phyloP scores from a whole-genome alignment of 1,140 invertebrate species.

The Brachystomella parvula region DNA sequence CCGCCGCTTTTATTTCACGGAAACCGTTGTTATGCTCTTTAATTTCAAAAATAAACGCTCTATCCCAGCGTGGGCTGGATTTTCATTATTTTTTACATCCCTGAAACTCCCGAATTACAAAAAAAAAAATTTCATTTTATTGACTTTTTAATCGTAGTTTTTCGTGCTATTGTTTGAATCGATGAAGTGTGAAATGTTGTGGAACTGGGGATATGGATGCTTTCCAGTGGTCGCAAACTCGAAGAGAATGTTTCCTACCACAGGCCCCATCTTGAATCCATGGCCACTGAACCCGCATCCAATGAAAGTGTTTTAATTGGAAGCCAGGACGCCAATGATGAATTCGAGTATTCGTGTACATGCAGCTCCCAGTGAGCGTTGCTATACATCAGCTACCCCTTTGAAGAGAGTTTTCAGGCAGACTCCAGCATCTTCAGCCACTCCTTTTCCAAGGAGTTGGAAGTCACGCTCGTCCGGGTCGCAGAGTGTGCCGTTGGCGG shows the following conservation, averaged over 20 bases:
- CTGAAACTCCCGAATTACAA: too few relatives aligned
- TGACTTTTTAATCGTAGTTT: too few relatives aligned
- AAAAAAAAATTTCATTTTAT: too few relatives aligned
- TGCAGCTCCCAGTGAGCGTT: slow-evolving; percentile 27
- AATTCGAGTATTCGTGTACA: slow-evolving; percentile 30
- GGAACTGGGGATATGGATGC: slow-evolving; percentile 7
- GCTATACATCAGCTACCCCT: slow-evolving; percentile 13
- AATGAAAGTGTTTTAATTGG: slow-evolving; percentile 9
- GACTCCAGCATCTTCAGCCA: background rate
- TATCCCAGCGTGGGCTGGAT: too few relatives aligned
- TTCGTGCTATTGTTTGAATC: slow-evolving; percentile 1
- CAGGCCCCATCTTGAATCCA: slow-evolving; percentile 29
- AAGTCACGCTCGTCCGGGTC: slow-evolving; percentile 31
- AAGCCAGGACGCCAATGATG: slow-evolving; percentile 26
- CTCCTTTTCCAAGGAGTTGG: background rate
- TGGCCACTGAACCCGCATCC: slow-evolving; percentile 33
- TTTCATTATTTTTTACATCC: too few relatives aligned
- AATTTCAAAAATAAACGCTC: too few relatives aligned
- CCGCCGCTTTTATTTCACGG: too few relatives aligned
- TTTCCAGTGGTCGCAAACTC: slow-evolving; percentile 11
- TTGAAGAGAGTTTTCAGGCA: slow-evolving; percentile 12
- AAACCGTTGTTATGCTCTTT: too few relatives aligned
- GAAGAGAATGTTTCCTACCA: slow-evolving; percentile 26
- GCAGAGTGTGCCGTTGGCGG: slow-evolving; percentile 21
- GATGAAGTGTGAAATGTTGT: slow-evolving; percentile 1